Percentiles rank a stretch among this genome's conserved stretches.
Conservation (phyloP, 2,113 vertebrate species). For the Dissostichus mawsoni region DNA sequence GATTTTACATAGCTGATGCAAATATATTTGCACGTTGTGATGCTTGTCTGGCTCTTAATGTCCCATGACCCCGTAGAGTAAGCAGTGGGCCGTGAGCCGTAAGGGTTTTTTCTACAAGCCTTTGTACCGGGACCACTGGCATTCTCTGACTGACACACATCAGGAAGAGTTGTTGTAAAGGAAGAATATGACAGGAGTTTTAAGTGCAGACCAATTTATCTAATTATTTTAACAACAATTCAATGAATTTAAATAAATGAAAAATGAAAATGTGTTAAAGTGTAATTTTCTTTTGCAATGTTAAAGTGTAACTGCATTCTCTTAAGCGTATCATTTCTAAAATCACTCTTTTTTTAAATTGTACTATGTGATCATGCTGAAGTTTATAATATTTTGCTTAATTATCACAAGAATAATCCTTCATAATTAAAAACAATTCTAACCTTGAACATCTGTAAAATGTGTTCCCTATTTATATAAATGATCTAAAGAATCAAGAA, state of each 20-base stretch:
- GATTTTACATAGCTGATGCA: conserved; percentile 57
- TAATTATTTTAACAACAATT: no score
- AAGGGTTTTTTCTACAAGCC: neutral
- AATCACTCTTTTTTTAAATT: neutral
- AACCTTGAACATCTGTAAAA: no score
- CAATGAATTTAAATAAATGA: no score
- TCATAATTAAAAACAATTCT: no score
- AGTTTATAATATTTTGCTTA: neutral
- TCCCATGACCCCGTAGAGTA: conserved; percentile 40
- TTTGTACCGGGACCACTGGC: neutral
- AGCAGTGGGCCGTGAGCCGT: conserved; percentile 51
- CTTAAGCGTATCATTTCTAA: neutral
- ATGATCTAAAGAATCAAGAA: no score
- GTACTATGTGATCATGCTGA: neutral
- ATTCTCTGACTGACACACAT: conserved; percentile 31
- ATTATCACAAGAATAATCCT: no score
- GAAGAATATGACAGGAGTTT: conserved; percentile 1
- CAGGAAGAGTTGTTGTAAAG: conserved; percentile 26
- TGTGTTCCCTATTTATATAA: no score
- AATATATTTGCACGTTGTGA: conserved; percentile 56
- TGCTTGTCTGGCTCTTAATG: conserved; percentile 49
- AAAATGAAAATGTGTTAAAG: no score
- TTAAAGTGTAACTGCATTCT: no score
- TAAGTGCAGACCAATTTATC: no score
- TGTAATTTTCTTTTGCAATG: neutral